Conservation (phyloP, 2,113 vertebrate genomes). For the Mandrillus leucophaeus region DNA sequence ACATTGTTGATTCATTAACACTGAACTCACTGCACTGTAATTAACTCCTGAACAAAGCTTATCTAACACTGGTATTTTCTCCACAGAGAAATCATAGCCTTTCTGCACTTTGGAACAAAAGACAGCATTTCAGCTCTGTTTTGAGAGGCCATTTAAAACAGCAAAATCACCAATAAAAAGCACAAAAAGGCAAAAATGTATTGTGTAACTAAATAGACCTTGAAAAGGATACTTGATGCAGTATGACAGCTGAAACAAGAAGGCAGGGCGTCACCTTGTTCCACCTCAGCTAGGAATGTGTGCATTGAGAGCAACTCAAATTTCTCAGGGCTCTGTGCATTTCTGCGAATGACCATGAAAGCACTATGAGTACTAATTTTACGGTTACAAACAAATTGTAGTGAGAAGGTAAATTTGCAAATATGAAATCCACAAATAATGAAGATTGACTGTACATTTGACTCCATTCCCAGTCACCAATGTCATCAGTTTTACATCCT, state of each 20-base stretch:
- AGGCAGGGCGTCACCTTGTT: too few relatives aligned
- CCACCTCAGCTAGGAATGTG: background rate
- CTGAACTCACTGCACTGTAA: rapidly evolving
- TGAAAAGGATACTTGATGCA: background rate
- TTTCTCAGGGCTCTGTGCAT: background rate
- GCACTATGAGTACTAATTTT: background rate
- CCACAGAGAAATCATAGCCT: background rate
- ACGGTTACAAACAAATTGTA: background rate
- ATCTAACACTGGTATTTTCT: background rate
- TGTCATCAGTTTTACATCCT: background rate
- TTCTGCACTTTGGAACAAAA: background rate
- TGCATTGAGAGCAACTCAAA: background rate
- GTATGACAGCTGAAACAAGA: background rate
- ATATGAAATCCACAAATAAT: background rate
- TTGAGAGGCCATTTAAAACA: background rate
- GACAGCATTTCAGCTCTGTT: background rate
- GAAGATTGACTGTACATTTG: background rate
- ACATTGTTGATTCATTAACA: background rate
- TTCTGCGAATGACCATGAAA: background rate
- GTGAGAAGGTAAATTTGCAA: background rate
- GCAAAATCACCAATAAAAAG: background rate
- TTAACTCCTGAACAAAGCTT: rapidly evolving
- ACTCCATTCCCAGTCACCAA: background rate
- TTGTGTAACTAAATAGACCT: background rate
- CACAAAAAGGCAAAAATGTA: background rate